Evolutionary conservation across 2,113 vertebrate species (phyloP).

Genomic region (Sturnira hondurensis): DNA sequence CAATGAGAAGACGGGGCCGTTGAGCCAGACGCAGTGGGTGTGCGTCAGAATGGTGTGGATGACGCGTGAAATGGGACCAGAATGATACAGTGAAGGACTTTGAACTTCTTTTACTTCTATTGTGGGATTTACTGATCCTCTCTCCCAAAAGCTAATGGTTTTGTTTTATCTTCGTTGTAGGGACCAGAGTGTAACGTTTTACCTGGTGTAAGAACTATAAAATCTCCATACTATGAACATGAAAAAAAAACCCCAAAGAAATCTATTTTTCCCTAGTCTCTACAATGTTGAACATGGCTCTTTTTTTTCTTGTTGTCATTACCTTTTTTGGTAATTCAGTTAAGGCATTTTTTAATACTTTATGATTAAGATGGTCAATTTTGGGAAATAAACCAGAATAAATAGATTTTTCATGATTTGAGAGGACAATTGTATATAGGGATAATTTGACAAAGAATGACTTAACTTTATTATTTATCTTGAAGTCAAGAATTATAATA

Average conservation of each 20-base stretch:
- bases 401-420: conserved; percentile 3
- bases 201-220: not conserved
- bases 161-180: not conserved
- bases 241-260: not conserved
- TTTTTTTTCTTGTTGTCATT: not conserved
- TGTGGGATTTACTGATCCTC: not conserved
- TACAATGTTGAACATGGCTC: not conserved
- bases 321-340: not conserved
- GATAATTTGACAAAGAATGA: not conserved
- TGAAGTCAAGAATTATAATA: not conserved
- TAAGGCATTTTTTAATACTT: not conserved
- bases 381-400: not conserved
- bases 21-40: not conserved
- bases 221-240: not conserved
- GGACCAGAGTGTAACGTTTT: not conserved
- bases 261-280: not conserved
- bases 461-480: conserved; percentile 12
- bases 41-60: not conserved
- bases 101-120: not conserved
- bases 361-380: not conserved
- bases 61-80: not conserved
- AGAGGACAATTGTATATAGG: not conserved
- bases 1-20: not conserved
- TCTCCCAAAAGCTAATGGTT: not conserved
- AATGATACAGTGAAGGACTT: not conserved